Evolutionary conservation across 2,113 vertebrate species (phyloP).

Genomic region (Piprites chloris): DNA sequence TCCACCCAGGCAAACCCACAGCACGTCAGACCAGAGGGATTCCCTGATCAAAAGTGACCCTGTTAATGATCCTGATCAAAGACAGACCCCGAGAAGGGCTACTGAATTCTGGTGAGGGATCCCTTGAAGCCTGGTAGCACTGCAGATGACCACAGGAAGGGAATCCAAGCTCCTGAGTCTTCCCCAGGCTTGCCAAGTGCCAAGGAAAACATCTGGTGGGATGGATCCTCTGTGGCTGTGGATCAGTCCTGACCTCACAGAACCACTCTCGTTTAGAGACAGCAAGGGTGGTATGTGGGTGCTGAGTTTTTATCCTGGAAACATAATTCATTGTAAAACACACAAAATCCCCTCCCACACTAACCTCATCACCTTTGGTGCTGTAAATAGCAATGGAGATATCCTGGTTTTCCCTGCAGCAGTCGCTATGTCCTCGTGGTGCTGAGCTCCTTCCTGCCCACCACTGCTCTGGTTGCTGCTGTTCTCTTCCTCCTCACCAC

Average conservation of each 20-base stretch:
- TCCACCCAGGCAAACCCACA: not conserved
- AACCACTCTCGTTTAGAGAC: not conserved
- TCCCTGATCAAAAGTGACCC: not conserved
- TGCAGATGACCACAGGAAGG: not conserved
- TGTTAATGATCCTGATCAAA: not conserved
- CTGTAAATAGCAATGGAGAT: not conserved
- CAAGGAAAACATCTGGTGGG: not conserved
- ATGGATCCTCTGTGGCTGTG: not conserved
- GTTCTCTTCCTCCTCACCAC: not conserved
- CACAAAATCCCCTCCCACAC: not conserved
- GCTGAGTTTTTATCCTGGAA: not conserved
- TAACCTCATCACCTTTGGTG: not conserved
- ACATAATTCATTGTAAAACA: not conserved
- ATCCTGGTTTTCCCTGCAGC: not conserved
- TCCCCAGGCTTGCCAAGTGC: not conserved
- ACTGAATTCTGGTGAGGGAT: not conserved
- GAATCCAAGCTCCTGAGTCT: not conserved
- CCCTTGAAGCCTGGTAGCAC: not conserved
- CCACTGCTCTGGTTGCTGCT: not conserved
- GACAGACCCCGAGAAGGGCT: not conserved
- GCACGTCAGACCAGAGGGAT: not conserved
- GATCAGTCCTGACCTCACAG: not conserved
- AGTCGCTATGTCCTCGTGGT: not conserved
- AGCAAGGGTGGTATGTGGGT: not conserved
- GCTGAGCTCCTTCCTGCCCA: not conserved